These are phyloP conservation scores for Menidia menidia DNA, from an alignment of 2,797 vertebrate genomes.

Conservation along the genomic window DNA sequence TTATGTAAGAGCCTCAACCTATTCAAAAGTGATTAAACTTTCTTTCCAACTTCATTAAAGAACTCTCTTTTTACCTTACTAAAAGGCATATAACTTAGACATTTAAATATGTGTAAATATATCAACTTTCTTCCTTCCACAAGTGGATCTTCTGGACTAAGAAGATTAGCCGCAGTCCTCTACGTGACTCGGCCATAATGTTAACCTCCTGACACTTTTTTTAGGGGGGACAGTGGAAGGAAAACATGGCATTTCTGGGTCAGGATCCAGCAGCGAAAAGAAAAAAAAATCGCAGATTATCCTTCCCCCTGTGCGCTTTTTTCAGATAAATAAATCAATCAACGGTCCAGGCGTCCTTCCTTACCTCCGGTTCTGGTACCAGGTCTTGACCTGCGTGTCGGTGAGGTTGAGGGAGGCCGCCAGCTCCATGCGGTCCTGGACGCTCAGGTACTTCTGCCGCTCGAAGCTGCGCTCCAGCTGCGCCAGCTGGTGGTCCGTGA, in stretches of 20 bases:
- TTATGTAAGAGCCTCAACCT: neutral
- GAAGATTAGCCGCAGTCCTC: neutral
- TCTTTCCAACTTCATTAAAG: neutral
- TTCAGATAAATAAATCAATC: neutral
- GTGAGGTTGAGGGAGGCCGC: conserved; percentile 98
- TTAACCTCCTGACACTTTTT: conserved; percentile 20
- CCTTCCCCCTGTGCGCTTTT: neutral
- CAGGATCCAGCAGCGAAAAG: conserved; percentile 41
- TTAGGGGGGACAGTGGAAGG: conserved; percentile 9
- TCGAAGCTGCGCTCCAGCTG: conserved; percentile 98
- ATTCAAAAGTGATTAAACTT: neutral
- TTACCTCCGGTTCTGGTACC: conserved; percentile 99
- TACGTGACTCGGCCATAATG: neutral
- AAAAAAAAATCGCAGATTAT: conserved; percentile 25
- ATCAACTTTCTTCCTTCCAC: no score
- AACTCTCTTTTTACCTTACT: no score
- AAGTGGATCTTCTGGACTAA: no score
- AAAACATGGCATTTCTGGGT: conserved; percentile 49
- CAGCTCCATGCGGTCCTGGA: conserved; percentile 98
- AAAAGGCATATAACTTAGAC: no score
- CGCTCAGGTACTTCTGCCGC: conserved; percentile 97
- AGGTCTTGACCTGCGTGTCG: conserved; percentile 99
- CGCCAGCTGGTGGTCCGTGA: conserved; percentile 97
- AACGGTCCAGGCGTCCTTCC: neutral
- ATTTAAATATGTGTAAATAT: no score